Evolutionary conservation across 2,113 vertebrate species (phyloP).

Genomic region (Naja naja): DNA sequence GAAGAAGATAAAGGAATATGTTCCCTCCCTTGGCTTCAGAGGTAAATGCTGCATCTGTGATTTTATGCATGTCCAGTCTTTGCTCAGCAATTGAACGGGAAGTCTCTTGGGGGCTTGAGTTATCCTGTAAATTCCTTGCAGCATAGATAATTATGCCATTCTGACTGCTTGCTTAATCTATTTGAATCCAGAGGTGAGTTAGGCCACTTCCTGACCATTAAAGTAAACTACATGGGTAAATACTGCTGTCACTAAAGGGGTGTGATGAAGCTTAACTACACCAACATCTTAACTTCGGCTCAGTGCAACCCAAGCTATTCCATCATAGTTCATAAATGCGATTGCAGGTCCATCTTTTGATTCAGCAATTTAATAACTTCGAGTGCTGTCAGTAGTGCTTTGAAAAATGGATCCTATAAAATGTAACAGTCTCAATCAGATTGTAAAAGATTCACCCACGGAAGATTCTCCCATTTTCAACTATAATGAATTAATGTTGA

Average conservation of each 20-base stretch:
- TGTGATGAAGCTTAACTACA: slow-evolving; percentile 70
- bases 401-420: slow-evolving; percentile 99
- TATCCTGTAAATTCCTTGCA: slow-evolving; percentile 58
- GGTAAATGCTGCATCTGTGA: slow-evolving; percentile 18
- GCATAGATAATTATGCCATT: slow-evolving; percentile 65
- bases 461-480: slow-evolving; percentile 82
- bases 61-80: slow-evolving; percentile 42
- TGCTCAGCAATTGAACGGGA: slow-evolving; percentile 53
- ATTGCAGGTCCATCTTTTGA: slow-evolving; percentile 80
- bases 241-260: slow-evolving; percentile 68
- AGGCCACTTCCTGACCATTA: slow-evolving; percentile 75
- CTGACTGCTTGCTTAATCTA: slow-evolving; percentile 72
- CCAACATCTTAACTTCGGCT: slow-evolving; percentile 70
- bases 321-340: slow-evolving; percentile 77
- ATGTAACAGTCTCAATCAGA: slow-evolving; percentile 98
- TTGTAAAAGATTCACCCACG: slow-evolving; percentile 85
- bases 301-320: slow-evolving; percentile 62
- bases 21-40: slow-evolving; percentile 3
- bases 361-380: slow-evolving; percentile 97
- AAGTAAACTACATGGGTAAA: slow-evolving; percentile 75
- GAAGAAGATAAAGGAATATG: slow-evolving; percentile 18
- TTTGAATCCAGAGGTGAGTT: slow-evolving; percentile 76
- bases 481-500: slow-evolving; percentile 96
- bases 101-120: slow-evolving; percentile 58
- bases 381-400: slow-evolving; percentile 94